phyloP scores from a whole-genome alignment of 2,113 vertebrate species.

The Phainopepla nitens region DNA sequence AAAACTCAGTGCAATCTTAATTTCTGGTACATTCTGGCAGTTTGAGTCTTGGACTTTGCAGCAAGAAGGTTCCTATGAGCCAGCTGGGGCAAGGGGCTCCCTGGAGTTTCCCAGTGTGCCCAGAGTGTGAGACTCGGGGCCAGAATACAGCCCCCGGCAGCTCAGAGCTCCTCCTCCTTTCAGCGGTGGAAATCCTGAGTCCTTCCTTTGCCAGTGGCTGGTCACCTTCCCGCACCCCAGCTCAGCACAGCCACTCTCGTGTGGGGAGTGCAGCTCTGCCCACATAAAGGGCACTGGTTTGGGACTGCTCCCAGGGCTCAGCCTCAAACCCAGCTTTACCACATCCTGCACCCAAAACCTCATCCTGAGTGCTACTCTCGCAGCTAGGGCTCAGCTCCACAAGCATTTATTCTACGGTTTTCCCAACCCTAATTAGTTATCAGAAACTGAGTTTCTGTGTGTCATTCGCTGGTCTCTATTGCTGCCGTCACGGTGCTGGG shows the following conservation, averaged over 20 bases:
- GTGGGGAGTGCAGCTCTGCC: not conserved
- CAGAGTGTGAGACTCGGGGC: not conserved
- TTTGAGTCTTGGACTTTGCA: not conserved
- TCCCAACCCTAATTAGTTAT: not conserved
- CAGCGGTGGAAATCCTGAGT: not conserved
- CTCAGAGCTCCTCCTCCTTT: not conserved
- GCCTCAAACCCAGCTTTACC: not conserved
- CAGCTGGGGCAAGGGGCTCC: not conserved
- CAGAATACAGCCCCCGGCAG: not conserved
- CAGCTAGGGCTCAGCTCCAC: not conserved
- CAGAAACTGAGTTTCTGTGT: not conserved
- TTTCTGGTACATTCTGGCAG: not conserved
- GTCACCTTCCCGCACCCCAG: not conserved
- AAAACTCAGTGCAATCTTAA: not conserved
- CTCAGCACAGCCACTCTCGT: not conserved
- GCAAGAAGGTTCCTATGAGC: not conserved
- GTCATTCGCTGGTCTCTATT: not conserved
- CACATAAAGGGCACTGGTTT: not conserved
- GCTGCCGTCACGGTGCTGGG: not conserved
- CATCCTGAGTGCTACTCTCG: not conserved
- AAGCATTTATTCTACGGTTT: not conserved
- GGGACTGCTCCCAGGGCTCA: not conserved
- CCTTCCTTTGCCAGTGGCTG: not conserved
- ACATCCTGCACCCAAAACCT: not conserved
- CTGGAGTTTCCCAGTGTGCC: not conserved